Evolutionary conservation across 1,140 invertebrate genomes (phyloP).

Genomic region (Archivesica marissinica): DNA sequence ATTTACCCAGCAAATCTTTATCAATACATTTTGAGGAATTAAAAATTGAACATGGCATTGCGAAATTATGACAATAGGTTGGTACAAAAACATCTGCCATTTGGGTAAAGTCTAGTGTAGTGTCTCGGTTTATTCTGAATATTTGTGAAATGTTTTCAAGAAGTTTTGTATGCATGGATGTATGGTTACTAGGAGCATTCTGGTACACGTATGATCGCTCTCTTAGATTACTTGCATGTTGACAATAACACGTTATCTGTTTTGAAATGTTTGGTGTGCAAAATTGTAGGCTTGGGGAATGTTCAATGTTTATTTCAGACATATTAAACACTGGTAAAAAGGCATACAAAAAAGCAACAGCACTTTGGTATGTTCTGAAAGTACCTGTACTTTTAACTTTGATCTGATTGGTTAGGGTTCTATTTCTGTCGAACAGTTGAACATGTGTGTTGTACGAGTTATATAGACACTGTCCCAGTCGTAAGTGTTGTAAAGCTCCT

Average conservation of each 20-base stretch:
- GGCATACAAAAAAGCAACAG: slow-evolving; percentile 91
- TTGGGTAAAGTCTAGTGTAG: slow-evolving; percentile 77
- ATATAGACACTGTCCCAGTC: slow-evolving; percentile 89
- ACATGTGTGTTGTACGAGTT: slow-evolving; percentile 88
- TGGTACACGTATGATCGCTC: slow-evolving; percentile 64
- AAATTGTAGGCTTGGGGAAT: slow-evolving; percentile 68
- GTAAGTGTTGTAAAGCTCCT: slow-evolving; percentile 90
- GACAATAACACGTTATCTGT: slow-evolving; percentile 90
- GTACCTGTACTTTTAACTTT: slow-evolving; percentile 92
- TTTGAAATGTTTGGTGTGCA: slow-evolving; percentile 66
- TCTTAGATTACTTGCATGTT: slow-evolving; percentile 76
- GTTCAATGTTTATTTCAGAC: slow-evolving; percentile 85
- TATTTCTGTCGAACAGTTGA: slow-evolving; percentile 84
- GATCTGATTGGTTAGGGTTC: slow-evolving; percentile 87
- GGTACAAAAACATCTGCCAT: slow-evolving; percentile 92
- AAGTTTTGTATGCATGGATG: slow-evolving; percentile 26
- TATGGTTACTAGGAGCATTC: slow-evolving; percentile 65
- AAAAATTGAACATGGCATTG: slow-evolving; percentile 88
- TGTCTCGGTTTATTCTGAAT: slow-evolving; percentile 45
- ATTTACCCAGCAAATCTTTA: slow-evolving; percentile 69
- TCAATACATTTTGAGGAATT: slow-evolving; percentile 66
- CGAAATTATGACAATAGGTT: slow-evolving; percentile 92
- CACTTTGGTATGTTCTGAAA: slow-evolving; percentile 94
- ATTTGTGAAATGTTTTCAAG: slow-evolving; percentile 58
- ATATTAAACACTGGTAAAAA: slow-evolving; percentile 88